Evolutionary conservation across 1,140 invertebrate genomes (phyloP), one percentile per base, ranked within the genome.

Genomic region (Aethina tumida): DNA sequence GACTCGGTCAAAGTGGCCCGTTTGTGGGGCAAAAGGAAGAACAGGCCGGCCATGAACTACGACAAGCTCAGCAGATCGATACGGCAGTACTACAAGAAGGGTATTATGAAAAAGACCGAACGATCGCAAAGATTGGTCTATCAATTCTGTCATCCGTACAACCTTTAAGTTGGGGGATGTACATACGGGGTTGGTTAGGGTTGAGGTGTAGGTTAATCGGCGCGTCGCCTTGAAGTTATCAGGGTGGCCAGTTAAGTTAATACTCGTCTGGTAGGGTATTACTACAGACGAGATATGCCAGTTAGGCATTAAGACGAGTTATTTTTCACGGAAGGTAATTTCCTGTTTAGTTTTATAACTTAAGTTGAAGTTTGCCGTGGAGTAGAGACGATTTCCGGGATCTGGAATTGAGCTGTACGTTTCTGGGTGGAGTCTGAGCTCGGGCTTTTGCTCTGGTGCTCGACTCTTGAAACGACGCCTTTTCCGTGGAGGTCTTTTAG

Each of bases 81-180:
- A 49, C 71, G 96, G 10, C 96, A 99, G 64, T 99, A 99, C 68
- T 99, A 99, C 74, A 97, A 98, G 66, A 99, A 99, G 64, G 93
- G 93, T 26, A 99, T 99, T 64, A 99, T 99, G 89, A 96, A 96
- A 71, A 99, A 99, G 64, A 98, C 96, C 2, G 91, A 96, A 57
- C 73, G 95, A 22, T 95, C 92, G 40, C 96, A 99, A 67, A 77
- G 96, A 57, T 75, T 99, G 41, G 96, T 99, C 29, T 99, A 99
- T 65, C 95, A 98, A 66, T 99, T 99, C 64, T 97, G 93, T 63
- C 84, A 91, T 64, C 89, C 90, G 4, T 97, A 96, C 65, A 81
- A 77, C 55, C 73, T 90, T 47, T 92, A 79, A 74, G 15, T 13
- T 7, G 4, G n/a, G n/a, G n/a, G n/a, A n/a, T n/a, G n/a, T n/a